These are phyloP conservation scores for Tetraneura akinire DNA, from an alignment of 1,140 invertebrate genomes.

Conservation along the genomic window DNA sequence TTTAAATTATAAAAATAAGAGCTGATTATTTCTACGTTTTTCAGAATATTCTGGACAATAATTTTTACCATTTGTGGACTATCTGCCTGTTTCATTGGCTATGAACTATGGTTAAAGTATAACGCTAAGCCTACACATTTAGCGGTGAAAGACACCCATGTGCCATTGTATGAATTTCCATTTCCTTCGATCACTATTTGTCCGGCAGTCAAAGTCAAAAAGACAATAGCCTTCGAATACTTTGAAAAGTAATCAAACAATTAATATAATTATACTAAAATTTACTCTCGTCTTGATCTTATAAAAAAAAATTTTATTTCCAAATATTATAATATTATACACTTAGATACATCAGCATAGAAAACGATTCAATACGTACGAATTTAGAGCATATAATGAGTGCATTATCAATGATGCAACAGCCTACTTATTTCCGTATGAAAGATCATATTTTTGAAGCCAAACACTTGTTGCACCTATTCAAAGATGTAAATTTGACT, in stretches of 20 bases:
- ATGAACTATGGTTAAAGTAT: constrained; percentile 53
- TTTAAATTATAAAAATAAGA: no score
- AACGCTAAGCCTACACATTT: constrained; percentile 54
- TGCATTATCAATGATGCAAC: constrained; percentile 54
- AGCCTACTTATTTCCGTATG: constrained; percentile 55
- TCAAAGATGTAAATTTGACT: constrained; percentile 51
- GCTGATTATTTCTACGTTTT: background rate
- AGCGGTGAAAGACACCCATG: constrained; percentile 56
- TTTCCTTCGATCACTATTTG: constrained; percentile 58
- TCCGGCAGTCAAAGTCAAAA: constrained; percentile 55
- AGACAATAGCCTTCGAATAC: constrained; percentile 53
- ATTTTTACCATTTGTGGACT: constrained; percentile 53
- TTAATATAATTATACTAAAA: background rate
- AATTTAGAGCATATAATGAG: constrained; percentile 52
- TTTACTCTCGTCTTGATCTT: background rate
- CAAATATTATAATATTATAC: background rate
- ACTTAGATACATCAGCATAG: constrained; percentile 44
- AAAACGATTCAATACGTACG: constrained; percentile 8
- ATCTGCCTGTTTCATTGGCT: constrained; percentile 52
- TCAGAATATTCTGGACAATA: constrained; percentile 53
- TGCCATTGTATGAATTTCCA: constrained; percentile 56
- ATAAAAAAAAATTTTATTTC: background rate
- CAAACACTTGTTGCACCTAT: constrained; percentile 33
- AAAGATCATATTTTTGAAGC: constrained; percentile 32
- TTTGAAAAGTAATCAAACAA: constrained; percentile 53